These are phyloP conservation scores for Protobothrops mucrosquamatus DNA, from an alignment of 2,113 vertebrate genomes.

Conservation along the genomic window DNA sequence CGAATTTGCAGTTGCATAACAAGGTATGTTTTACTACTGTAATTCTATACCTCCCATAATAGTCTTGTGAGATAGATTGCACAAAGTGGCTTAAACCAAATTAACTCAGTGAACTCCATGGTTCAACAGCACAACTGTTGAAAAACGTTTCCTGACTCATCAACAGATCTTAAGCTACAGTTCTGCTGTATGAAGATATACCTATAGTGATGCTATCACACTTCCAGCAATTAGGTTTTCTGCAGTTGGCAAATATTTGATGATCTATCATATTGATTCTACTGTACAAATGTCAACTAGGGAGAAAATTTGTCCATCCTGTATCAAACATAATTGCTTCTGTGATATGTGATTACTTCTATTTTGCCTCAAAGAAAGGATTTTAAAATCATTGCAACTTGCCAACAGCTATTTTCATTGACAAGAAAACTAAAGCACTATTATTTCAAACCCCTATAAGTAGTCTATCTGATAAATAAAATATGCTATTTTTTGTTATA, in stretches of 20 bases:
- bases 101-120: not conserved
- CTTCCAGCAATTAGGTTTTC: not conserved
- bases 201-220: not conserved
- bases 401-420: rapidly evolving
- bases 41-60: not conserved
- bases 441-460: conserved; percentile 42
- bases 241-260: not conserved
- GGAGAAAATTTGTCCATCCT: conserved; percentile 17
- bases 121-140: not conserved
- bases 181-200: not conserved
- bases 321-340: conserved; percentile 36
- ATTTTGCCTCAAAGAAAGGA: not conserved
- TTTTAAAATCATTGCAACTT: not conserved
- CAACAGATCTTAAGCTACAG: not conserved
- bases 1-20: not conserved
- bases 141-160: not conserved
- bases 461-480: conserved; percentile 20
- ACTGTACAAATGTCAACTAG: not conserved
- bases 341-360: conserved; percentile 30
- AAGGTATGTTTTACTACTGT: not conserved
- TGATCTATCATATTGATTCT: not conserved
- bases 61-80: not conserved
- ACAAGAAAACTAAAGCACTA: conserved; percentile 10
- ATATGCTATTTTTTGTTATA: not conserved
- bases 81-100: not conserved